Evolutionary conservation across 2,888 invertebrate genomes (phyloP), one percentile per base, ranked within the genome.

Genomic region (Lampropteryx suffumata): DNA sequence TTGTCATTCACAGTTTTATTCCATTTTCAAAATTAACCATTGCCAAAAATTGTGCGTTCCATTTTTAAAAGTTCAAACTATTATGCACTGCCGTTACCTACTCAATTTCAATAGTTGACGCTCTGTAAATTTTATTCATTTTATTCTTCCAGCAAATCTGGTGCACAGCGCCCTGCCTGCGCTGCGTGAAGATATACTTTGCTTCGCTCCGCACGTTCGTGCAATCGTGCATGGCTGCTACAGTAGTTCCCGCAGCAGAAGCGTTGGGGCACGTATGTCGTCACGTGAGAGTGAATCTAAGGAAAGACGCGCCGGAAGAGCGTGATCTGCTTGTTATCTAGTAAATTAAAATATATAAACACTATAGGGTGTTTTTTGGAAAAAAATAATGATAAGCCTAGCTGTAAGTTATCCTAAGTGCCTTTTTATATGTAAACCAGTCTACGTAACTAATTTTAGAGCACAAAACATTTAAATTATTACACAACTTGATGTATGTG

Each of bases 121-220:
- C 24, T 24, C 1, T 24, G 5, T 6, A 24, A 1, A 0, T 21
- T 24, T 41, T 28, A 39, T 47, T 35, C 32, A n/a, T n/a, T n/a
- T n/a, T n/a, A n/a, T n/a, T 11, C 43, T 40, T 62, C 1, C 80
- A 94, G 94, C 94, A 95, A 84, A 93, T 95, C 67, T 95, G 95
- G 95, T 94, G 94, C 71, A 83, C 93, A 26, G 93, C 92, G 0
- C 95, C 95, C 0, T 92, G 92, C 51, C 80, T 95, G 40, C 91
- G 94, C 49, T 90, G 92, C 52, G 91, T 92, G 79, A 94, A 93
- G 80, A 93, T 95, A 68, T 92, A 92, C 70, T 94, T 92, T 70
- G 92, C 92, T 0, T 92, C 93, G 1, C 77, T 91, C 0, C 91
- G 93, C 37, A 92, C 91, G 3, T 91, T 93, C 70, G 81, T 92